Conservation (phyloP, 1,140 invertebrate species). For the Bombus ignitus region DNA sequence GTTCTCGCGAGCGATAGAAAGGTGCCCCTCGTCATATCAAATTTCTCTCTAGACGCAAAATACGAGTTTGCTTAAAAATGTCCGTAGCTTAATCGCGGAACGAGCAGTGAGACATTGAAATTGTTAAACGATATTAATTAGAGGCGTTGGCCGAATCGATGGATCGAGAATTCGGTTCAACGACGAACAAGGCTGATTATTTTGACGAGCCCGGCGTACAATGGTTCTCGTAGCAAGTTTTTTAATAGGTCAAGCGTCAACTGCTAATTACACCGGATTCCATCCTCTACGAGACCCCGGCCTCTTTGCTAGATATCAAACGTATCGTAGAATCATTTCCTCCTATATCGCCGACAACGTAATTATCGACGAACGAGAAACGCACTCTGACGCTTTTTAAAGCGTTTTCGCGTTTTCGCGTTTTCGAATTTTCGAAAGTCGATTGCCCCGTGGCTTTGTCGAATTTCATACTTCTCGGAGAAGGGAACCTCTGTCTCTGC, state of each 20-base stretch:
- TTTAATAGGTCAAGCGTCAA: slow-evolving; percentile 51
- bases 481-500: background rate
- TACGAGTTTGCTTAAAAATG: too few species aligned
- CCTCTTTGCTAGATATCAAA: background rate
- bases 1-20: background rate
- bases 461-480: too few species aligned
- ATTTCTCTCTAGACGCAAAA: background rate
- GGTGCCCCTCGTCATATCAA: background rate
- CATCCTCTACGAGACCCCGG: background rate
- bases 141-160: slow-evolving; percentile 2
- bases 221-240: slow-evolving; percentile 21
- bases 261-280: slow-evolving; percentile 43
- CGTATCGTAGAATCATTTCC: background rate
- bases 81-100: too few species aligned
- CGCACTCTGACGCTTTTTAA: background rate
- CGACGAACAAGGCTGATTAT: slow-evolving; percentile 26
- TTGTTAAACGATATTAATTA: slow-evolving; percentile 8
- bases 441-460: too few species aligned
- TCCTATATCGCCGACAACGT: background rate
- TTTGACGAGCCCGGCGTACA: slow-evolving; percentile 27
- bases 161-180: slow-evolving; percentile 4
- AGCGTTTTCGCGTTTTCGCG: background rate
- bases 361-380: background rate
- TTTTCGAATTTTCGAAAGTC: background rate
- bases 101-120: background rate